Base-by-base conservation (phyloP, 2,113 vertebrate species). In the Platycercus adscitus region DNA sequence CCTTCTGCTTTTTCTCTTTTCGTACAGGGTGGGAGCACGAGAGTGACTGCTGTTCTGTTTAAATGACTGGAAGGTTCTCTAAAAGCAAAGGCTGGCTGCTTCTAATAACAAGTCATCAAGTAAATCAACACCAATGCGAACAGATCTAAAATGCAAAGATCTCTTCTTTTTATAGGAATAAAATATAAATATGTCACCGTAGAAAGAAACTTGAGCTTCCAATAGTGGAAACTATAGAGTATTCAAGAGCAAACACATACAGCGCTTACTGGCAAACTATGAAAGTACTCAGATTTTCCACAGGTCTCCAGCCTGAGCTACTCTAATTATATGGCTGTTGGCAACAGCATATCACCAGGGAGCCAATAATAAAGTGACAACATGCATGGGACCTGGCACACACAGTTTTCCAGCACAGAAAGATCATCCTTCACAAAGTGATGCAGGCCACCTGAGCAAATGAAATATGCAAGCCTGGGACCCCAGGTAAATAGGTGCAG, bases 361-460 rank as follows among this genome's bases (percentile, higher is more conserved):
- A 97, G 87, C 92, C 89, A 85, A 92, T 94, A 95, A 91, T 92
- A 87, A 87, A 95, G 84, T 49, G 71, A 89, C 82, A 94, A 82
- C 65, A 55, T 82, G 82, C 84, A 33, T 83, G 90, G 77, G 80
- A 68, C 64, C 78, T 93, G 94, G 88, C 93, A 88, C 92, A 78
- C 31, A 14, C 23, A 81, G 89, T 88, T 91, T 93, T 37, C 17
- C 86, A 82, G 87, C 58, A 72, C 46, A 75, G 70, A 75, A 89
- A 82, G 63, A 82, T 81, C 82, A 93, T 90, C 80, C 86, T 79
- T 85, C 76, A 78, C 72, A 50, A 50, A 87, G 66, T 11, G 7
- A 71, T 41, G 68, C 78, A 73, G 81, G 63, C 88, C 91, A 93
- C 73, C 86, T 94, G 88, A 88, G 55, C 52, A 88, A 68, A 86